Conservation (phyloP, 2,797 vertebrate species). For the Syndactyla subalaris region DNA sequence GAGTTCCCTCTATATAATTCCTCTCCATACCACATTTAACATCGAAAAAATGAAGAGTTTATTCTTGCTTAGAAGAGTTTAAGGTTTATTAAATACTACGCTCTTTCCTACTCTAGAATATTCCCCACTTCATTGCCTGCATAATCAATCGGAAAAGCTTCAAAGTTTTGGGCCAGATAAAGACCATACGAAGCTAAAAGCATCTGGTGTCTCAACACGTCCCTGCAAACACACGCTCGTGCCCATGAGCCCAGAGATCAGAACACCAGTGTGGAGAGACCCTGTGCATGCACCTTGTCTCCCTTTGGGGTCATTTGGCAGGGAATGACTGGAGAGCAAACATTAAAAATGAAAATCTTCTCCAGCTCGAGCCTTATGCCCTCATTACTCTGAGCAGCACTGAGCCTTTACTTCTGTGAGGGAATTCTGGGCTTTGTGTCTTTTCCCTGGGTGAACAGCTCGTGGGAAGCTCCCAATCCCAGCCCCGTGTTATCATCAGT, state of each 20-base stretch:
- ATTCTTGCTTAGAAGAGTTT: neutral
- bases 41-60: fast-evolving
- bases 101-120: neutral
- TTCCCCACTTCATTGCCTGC: neutral
- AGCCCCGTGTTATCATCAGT: neutral
- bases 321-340: neutral
- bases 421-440: neutral
- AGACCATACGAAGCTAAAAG: neutral
- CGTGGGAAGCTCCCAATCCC: neutral
- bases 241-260: neutral
- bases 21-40: neutral
- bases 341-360: neutral
- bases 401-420: neutral
- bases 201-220: neutral
- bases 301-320: neutral
- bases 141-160: neutral
- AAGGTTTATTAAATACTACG: neutral
- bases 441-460: neutral
- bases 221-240: neutral
- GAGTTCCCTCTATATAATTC: neutral
- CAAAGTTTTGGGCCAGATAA: neutral
- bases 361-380: neutral
- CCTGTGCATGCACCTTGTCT: neutral
- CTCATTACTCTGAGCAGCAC: neutral
- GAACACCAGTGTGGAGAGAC: neutral